Percentiles rank a stretch among this genome's conserved stretches.
These are phyloP conservation scores for Yponomeuta cagnagella DNA, from an alignment of 2,888 invertebrate genomes.

Conservation along the genomic window DNA sequence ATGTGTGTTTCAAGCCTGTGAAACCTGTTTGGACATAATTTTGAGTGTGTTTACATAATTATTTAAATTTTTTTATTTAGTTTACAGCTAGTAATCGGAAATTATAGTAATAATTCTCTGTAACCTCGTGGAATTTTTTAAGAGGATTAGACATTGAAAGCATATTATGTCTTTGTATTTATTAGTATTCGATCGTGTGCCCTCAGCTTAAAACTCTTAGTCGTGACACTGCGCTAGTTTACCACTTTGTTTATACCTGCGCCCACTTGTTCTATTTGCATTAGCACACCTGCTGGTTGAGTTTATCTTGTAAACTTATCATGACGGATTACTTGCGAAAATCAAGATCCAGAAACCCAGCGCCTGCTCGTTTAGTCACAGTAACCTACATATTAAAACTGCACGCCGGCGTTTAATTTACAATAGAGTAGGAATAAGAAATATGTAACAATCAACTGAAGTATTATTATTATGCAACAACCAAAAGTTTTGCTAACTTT, in stretches of 20 bases:
- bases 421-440: not conserved
- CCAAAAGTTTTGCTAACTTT: too few species aligned
- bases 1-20: too few species aligned
- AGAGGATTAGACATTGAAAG: too few species aligned
- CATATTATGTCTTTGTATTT: too few species aligned
- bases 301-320: conserved; percentile 50
- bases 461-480: too few species aligned
- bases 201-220: not conserved
- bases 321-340: conserved; percentile 38
- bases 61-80: too few species aligned
- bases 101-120: too few species aligned
- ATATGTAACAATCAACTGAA: too few species aligned
- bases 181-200: not conserved
- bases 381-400: not conserved
- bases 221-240: conserved; percentile 13
- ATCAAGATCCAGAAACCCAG: conserved; percentile 29
- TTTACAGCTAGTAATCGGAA: too few species aligned
- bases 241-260: conserved; percentile 18
- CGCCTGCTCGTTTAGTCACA: not conserved
- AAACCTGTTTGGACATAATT: too few species aligned
- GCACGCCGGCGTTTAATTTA: not conserved
- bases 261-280: conserved; percentile 37
- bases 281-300: conserved; percentile 47
- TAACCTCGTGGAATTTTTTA: too few species aligned
- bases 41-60: too few species aligned